Conservation (phyloP, 2,113 vertebrate species). For the Helogale parvula region DNA sequence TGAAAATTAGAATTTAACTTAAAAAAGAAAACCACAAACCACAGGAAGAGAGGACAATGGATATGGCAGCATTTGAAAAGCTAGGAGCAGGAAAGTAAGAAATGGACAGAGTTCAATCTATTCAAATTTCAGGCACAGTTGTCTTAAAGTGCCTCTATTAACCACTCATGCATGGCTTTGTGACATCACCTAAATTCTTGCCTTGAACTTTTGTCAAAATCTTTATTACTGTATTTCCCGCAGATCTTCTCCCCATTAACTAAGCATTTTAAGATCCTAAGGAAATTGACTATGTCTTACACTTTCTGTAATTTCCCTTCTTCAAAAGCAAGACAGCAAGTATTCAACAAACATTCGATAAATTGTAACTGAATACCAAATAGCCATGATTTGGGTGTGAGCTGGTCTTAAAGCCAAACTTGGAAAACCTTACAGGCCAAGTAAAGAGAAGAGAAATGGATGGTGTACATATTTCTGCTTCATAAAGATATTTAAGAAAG, state of each 20-base stretch:
- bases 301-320: not conserved
- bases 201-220: conserved; percentile 8
- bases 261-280: not conserved
- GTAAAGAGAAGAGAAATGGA: not conserved
- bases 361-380: not conserved
- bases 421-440: conserved; percentile 21
- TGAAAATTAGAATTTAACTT: not conserved
- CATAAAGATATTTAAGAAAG: not conserved
- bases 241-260: not conserved
- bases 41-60: not conserved
- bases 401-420: not conserved
- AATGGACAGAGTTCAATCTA: not conserved
- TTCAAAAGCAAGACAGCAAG: not conserved
- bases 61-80: not conserved
- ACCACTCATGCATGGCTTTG: not conserved
- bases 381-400: not conserved
- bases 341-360: not conserved
- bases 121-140: not conserved
- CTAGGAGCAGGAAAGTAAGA: not conserved
- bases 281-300: not conserved
- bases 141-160: not conserved
- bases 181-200: not conserved
- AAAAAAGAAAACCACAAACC: conserved; percentile 4
- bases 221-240: conserved; percentile 6
- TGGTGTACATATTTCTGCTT: not conserved